phyloP scores from a whole-genome alignment of 2,113 vertebrate genomes.

The Puma concolor region DNA sequence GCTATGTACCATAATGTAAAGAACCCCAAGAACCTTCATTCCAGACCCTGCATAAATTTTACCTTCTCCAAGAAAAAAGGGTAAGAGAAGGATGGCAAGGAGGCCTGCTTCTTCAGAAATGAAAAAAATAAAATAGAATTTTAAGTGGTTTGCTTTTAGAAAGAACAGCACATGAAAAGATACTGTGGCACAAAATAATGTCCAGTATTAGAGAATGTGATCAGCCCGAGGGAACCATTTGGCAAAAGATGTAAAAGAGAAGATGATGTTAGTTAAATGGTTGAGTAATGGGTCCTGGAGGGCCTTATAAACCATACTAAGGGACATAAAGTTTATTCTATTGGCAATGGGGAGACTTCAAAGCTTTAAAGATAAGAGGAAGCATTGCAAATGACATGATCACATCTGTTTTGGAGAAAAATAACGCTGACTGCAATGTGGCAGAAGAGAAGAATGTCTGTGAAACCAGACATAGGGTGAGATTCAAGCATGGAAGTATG shows the following conservation, averaged over 20 bases:
- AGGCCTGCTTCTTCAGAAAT: neutral
- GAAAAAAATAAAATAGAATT: neutral
- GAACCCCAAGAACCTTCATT: neutral
- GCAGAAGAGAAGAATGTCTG: neutral
- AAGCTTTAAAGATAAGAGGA: neutral
- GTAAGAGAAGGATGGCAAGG: neutral
- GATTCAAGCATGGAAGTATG: neutral
- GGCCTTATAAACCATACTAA: neutral
- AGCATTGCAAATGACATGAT: neutral
- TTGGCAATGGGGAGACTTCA: neutral
- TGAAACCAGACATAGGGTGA: neutral
- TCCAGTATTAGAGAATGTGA: neutral
- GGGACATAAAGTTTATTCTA: neutral
- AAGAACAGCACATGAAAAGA: neutral
- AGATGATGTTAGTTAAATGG: neutral
- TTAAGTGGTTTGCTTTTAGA: neutral
- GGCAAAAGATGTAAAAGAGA: neutral
- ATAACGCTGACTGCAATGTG: neutral
- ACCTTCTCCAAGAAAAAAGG: neutral
- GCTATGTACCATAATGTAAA: neutral
- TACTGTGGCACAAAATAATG: neutral
- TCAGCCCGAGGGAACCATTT: neutral
- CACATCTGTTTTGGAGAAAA: neutral
- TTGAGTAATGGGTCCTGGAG: neutral
- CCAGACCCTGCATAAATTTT: neutral